These are phyloP conservation scores for Xestoiulus laeticollis DNA, from an alignment of 2,888 invertebrate genomes.

Conservation along the genomic window DNA sequence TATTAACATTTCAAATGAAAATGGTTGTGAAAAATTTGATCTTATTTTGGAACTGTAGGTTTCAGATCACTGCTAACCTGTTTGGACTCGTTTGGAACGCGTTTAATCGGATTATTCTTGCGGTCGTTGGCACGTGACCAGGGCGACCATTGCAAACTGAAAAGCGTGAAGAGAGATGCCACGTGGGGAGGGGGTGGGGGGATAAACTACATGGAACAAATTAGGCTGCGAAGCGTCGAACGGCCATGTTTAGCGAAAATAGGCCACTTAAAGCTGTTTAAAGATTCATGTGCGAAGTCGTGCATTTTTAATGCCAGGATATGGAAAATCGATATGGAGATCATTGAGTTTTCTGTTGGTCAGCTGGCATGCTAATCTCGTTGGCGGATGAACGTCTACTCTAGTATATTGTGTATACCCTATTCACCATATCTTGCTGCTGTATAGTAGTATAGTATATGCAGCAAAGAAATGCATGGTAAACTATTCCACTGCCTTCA, in stretches of 20 bases:
- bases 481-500: too few species aligned
- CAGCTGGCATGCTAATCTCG: not conserved
- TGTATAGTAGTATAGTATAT: too few species aligned
- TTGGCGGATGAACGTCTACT: not conserved
- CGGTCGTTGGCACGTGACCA: not conserved
- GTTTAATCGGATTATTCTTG: not conserved
- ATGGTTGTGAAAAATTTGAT: too few species aligned
- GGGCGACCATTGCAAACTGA: not conserved
- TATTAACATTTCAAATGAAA: too few species aligned
- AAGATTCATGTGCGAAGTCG: constrained; percentile 1
- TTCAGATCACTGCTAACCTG: not conserved
- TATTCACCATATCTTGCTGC: not conserved
- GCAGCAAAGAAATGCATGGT: too few species aligned
- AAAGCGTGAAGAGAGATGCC: not conserved
- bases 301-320: not conserved
- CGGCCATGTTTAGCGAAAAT: not conserved
- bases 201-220: not conserved
- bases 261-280: constrained; percentile 9
- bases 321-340: constrained; percentile 9
- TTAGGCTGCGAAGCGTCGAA: constrained; percentile 1
- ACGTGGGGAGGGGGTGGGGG: not conserved
- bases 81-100: not conserved
- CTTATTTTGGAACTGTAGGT: too few species aligned
- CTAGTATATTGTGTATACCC: not conserved
- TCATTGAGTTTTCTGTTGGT: not conserved